phyloP scores from a whole-genome alignment of 2,113 vertebrate genomes.

The Tetrao urogallus region DNA sequence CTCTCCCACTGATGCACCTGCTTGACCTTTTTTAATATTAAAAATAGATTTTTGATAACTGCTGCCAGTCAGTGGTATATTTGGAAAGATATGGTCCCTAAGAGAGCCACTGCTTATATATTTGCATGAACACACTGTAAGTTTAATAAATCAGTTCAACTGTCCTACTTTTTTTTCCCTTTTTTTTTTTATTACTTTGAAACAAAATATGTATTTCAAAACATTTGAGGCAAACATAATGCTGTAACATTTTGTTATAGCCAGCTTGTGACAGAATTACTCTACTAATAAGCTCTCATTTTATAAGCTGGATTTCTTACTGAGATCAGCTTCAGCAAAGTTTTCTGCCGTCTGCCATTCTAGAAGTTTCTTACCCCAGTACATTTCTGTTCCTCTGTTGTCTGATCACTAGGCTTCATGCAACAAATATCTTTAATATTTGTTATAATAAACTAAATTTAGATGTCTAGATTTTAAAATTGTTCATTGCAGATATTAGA shows the following conservation, averaged over 20 bases:
- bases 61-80: neutral
- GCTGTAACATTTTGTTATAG: neutral
- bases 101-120: neutral
- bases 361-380: neutral
- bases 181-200: neutral
- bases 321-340: neutral
- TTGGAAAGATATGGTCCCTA: neutral
- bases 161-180: neutral
- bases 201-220: neutral
- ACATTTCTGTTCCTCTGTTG: neutral
- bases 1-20: neutral
- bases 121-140: neutral
- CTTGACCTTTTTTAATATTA: neutral
- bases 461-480: neutral
- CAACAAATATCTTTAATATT: neutral
- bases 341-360: neutral
- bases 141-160: neutral
- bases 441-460: neutral
- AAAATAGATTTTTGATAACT: neutral
- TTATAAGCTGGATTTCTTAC: neutral
- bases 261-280: slow-evolving; percentile 8
- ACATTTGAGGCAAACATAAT: neutral
- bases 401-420: neutral
- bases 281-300: slow-evolving; percentile 7
- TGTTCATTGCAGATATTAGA: neutral